These are phyloP conservation scores for Romanomermis culicivorax DNA, from an alignment of 2,888 invertebrate species.

Conservation along the genomic window DNA sequence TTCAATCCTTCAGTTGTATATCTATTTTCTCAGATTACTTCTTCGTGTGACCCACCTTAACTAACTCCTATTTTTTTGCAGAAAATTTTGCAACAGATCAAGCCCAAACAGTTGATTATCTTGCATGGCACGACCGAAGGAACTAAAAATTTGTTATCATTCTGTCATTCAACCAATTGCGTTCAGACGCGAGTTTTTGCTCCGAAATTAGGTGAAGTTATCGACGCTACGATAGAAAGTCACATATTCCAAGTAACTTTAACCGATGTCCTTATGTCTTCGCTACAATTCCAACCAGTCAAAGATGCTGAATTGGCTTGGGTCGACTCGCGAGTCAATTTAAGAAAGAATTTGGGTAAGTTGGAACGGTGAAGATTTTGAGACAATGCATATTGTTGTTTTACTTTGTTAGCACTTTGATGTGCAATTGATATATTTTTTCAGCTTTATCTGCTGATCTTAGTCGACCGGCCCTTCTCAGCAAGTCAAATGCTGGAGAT, in stretches of 20 bases:
- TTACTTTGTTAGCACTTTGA: too few relatives aligned
- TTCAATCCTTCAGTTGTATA: too few relatives aligned
- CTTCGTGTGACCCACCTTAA: too few relatives aligned
- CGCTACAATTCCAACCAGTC: constrained; percentile 53
- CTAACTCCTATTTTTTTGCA: constrained; percentile 28
- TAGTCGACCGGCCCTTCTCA: too few relatives aligned
- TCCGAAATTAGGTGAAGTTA: constrained; percentile 48
- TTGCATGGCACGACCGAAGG: constrained; percentile 51
- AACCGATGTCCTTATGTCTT: constrained; percentile 36
- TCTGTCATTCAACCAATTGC: constrained; percentile 13
- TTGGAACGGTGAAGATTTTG: too few relatives aligned
- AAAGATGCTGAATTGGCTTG: constrained; percentile 84
- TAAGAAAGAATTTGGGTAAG: background rate
- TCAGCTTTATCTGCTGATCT: too few relatives aligned
- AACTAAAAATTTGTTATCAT: constrained; percentile 44
- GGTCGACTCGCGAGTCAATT: constrained; percentile 37
- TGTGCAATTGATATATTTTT: too few relatives aligned
- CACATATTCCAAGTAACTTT: constrained; percentile 62
- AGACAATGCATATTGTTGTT: too few relatives aligned
- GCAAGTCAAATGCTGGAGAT: too few relatives aligned
- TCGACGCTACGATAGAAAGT: constrained; percentile 90
- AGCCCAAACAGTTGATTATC: constrained; percentile 56
- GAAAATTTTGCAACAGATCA: constrained; percentile 34
- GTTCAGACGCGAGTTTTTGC: constrained; percentile 44
- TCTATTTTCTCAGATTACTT: too few relatives aligned